A percentile compares a stretch with the other conserved stretches of the same genome.
These are phyloP conservation scores for Crossoptilon crossoptilon DNA, from an alignment of 2,797 vertebrate genomes.

Conservation along the genomic window DNA sequence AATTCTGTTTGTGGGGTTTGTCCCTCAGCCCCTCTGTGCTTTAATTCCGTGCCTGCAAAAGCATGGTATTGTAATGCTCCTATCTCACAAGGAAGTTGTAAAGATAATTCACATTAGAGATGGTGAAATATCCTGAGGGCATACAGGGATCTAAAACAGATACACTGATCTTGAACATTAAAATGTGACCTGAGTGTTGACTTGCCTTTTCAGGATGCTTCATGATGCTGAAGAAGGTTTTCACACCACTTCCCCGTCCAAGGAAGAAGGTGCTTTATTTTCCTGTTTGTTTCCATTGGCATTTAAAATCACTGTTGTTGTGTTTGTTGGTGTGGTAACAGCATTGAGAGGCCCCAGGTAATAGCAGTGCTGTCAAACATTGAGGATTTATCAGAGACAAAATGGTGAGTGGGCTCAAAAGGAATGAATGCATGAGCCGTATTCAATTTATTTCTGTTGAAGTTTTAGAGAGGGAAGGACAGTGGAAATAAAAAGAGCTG, in stretches of 20 bases:
- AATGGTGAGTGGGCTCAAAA: background rate
- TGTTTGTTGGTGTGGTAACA: background rate
- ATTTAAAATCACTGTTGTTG: background rate
- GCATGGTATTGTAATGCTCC: accelerated
- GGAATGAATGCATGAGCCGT: background rate
- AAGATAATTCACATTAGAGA: background rate
- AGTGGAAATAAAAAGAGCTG: background rate
- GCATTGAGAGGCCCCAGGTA: background rate
- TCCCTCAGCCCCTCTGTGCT: background rate
- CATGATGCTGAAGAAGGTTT: background rate
- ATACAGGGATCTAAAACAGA: background rate
- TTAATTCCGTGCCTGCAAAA: background rate
- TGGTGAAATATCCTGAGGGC: background rate
- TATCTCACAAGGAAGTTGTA: background rate
- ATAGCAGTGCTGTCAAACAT: background rate
- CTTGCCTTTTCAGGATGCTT: slow-evolving; percentile 37
- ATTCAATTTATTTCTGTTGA: background rate
- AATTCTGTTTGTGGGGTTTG: background rate
- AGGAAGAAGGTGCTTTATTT: slow-evolving; percentile 45
- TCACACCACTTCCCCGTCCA: background rate
- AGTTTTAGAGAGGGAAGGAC: background rate
- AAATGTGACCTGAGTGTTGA: background rate
- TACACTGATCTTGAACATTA: background rate
- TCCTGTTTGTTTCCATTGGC: background rate
- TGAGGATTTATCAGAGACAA: background rate